Base-by-base conservation (phyloP, 1,140 invertebrate species). In the Reticulitermes speratus region DNA sequence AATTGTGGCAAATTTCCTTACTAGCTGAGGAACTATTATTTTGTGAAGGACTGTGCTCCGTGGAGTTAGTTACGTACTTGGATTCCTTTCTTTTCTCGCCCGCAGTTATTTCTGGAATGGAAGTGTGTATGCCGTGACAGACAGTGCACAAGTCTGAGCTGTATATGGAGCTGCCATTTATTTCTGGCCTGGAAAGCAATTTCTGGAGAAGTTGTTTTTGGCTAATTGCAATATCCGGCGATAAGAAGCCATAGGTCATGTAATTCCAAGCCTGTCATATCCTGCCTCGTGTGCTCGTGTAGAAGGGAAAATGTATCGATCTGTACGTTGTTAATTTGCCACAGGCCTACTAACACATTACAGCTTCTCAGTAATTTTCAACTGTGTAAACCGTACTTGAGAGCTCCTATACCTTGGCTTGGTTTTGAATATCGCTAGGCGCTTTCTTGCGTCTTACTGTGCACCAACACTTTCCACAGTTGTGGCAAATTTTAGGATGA, bases 131-230 rank as follows among this genome's bases (percentile, higher is more conserved):
- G 14, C 7, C 14, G 65, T 11, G n/a, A 25, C 65, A 75, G 65
- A 11, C 65, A 30, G n/a, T 75, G n/a, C n/a, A 25, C 9, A 30
- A 3, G 65, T n/a, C 65, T 30, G 25, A 6, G 3, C 25, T 75
- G 65, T 75, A 30, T 75, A 30, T 75, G 65, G 65, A 75, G 65
- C 30, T 9, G 65, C 25, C 65, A 75, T 75, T 75, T 75, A 75
- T 75, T 75, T 75, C 65, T 75, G 65, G 65, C n/a, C 25, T 75
- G 65, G 65, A 75, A 75, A 75, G 65, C 65, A 75, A 75, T 75
- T 75, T 75, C 65, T 75, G 65, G 25, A 75, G 65, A 11, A 25
- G n/a, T 25, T 30, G 25, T 75, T 75, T 19, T 75, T 75, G 7
- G 25, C 65, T 75, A 75, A 75, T 75, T 75, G 65, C 65, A 75